phyloP scores from a whole-genome alignment of 2,797 vertebrate genomes.

The Anguilla megastoma region DNA sequence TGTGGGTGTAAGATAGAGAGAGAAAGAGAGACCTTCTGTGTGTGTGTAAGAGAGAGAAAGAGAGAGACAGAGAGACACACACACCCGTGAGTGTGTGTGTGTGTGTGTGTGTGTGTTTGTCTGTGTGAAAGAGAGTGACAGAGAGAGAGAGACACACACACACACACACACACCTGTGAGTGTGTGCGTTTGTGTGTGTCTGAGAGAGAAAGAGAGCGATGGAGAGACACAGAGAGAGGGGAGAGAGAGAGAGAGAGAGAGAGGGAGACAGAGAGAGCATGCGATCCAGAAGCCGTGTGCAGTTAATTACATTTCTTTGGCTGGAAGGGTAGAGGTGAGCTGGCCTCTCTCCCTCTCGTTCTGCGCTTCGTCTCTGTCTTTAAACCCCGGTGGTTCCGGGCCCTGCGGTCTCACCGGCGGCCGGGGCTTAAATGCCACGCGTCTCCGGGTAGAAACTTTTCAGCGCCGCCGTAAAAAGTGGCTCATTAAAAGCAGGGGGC shows the following conservation, averaged over 20 bases:
- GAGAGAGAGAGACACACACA: conserved; percentile 31
- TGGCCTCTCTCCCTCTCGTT: conserved; percentile 14
- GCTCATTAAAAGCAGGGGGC: conserved; percentile 19
- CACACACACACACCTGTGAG: conserved; percentile 10
- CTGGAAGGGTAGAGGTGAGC: conserved; percentile 39
- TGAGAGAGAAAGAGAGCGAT: conserved; percentile 38
- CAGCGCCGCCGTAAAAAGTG: background rate
- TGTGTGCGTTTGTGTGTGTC: conserved; percentile 37
- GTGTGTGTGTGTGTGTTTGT: background rate
- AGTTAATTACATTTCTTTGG: conserved; percentile 56
- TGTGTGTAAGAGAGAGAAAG: no score
- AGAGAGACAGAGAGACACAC: no score
- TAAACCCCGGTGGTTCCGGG: background rate
- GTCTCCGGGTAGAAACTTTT: background rate
- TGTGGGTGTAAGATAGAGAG: no score
- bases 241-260: conserved; percentile 40
- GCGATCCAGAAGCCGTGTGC: conserved; percentile 50
- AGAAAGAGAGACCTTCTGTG: no score
- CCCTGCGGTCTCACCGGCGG: background rate
- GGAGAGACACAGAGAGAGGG: conserved; percentile 41
- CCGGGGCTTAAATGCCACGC: background rate
- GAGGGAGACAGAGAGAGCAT: background rate
- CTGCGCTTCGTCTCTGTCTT: background rate
- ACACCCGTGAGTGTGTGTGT: no score
- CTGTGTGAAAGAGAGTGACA: conserved; percentile 36